Percentiles rank a stretch among this genome's conserved stretches.
Evolutionary conservation across 2,113 vertebrate species (phyloP).

Genomic region (Ancistrus triradiatus): DNA sequence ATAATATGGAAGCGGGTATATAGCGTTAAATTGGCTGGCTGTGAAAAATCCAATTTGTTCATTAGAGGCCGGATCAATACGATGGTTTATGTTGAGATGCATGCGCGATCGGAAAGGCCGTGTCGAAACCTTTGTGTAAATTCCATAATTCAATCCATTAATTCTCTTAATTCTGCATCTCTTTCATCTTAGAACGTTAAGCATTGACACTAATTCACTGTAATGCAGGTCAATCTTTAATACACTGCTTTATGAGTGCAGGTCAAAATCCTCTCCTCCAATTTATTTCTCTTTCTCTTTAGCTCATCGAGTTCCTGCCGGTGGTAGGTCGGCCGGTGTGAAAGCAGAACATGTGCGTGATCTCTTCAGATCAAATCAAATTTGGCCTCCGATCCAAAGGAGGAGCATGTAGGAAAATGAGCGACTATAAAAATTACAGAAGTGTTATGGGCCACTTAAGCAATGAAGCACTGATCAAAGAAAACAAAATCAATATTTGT

Average conservation of each 20-base stretch:
- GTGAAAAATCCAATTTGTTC: slow-evolving; percentile 55
- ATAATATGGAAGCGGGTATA: slow-evolving; percentile 43
- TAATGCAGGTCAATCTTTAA: slow-evolving; percentile 16
- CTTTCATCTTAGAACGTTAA: slow-evolving; percentile 30
- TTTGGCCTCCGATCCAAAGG: background rate
- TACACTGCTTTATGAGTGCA: slow-evolving; percentile 39
- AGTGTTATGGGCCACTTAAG: slow-evolving; percentile 55
- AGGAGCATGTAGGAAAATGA: background rate
- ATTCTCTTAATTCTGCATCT: slow-evolving; percentile 35
- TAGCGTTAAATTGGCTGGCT: slow-evolving; percentile 46
- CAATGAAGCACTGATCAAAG: slow-evolving; percentile 58
- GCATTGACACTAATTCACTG: slow-evolving; percentile 23
- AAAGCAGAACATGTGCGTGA: no score
- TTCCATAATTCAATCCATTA: slow-evolving; percentile 40
- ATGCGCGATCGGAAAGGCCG: slow-evolving; percentile 36
- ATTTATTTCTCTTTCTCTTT: background rate
- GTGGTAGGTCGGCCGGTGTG: background rate
- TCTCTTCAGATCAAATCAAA: background rate
- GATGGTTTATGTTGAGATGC: slow-evolving; percentile 39
- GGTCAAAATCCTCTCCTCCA: slow-evolving; percentile 9
- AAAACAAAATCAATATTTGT: slow-evolving; percentile 64
- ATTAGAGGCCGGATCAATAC: slow-evolving; percentile 45
- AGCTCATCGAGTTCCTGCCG: slow-evolving; percentile 3
- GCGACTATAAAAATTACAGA: slow-evolving; percentile 48
- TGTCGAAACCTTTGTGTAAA: slow-evolving; percentile 18